Percentiles rank a stretch among this genome's conserved stretches.
These are phyloP conservation scores for Hydrocynus forskahlii DNA, from an alignment of 2,797 vertebrate species.

Conservation along the genomic window DNA sequence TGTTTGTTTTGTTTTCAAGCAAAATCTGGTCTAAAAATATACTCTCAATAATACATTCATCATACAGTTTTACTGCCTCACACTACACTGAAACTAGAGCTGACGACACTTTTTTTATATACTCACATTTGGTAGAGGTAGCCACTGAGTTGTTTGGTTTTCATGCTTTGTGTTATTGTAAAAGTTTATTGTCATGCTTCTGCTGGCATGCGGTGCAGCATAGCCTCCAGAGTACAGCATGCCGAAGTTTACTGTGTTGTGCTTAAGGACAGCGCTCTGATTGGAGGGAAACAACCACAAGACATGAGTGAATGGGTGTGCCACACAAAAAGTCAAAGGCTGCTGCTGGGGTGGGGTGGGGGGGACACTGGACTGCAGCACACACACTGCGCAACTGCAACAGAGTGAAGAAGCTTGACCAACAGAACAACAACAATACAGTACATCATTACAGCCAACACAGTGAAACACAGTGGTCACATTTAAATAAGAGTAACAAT, in stretches of 20 bases:
- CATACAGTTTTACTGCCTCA: constrained; percentile 37
- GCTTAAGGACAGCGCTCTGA: constrained; percentile 99
- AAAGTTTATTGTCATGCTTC: constrained; percentile 99
- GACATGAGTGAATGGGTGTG: constrained; percentile 83
- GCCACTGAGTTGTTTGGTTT: constrained; percentile 95
- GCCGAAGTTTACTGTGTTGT: constrained; percentile 99
- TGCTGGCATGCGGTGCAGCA: constrained; percentile 94
- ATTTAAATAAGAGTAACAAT: constrained; percentile 47
- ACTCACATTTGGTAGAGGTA: constrained; percentile 99
- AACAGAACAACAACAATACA: constrained; percentile 70
- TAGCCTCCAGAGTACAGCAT: constrained; percentile 99
- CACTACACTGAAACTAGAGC: constrained; percentile 47
- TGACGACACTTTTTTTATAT: constrained; percentile 72
- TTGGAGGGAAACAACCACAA: constrained; percentile 98
- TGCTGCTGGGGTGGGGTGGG: constrained; percentile 60
- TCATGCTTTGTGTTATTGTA: constrained; percentile 99
- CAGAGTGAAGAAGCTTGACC: constrained; percentile 80
- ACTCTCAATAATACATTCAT: constrained; percentile 14
- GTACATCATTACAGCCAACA: constrained; percentile 67
- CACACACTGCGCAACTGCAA: constrained; percentile 70
- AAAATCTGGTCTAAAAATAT: constrained; percentile 26
- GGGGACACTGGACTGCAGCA: constrained; percentile 65
- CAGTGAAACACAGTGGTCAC: constrained; percentile 66
- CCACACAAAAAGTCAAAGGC: constrained; percentile 60
- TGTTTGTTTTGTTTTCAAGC: constrained; percentile 27